phyloP scores from a whole-genome alignment of 2,797 vertebrate species.

The Gymnocypris eckloni region DNA sequence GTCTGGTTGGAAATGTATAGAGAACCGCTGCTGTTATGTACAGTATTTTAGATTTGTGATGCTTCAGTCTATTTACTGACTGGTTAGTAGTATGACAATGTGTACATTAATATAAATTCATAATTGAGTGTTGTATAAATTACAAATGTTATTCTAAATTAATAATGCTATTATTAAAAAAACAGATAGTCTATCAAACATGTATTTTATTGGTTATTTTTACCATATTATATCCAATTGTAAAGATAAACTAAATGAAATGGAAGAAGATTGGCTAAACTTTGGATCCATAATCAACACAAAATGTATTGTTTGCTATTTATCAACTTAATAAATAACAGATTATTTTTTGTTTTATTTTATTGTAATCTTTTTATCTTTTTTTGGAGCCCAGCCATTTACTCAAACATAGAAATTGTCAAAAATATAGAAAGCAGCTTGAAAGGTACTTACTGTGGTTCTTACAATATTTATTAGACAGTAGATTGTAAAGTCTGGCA shows the following conservation, averaged over 20 bases:
- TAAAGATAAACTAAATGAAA: not conserved
- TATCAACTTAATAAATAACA: not conserved
- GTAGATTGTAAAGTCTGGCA: constrained; percentile 18
- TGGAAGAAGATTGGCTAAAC: too few species aligned
- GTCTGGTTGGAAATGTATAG: not conserved
- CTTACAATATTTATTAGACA: constrained; percentile 34
- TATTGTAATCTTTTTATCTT: not conserved
- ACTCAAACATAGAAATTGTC: not conserved
- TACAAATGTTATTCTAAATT: not conserved
- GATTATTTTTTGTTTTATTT: not conserved
- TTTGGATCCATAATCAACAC: not conserved
- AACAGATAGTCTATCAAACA: not conserved
- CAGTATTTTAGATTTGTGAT: not conserved
- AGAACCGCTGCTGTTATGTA: not conserved
- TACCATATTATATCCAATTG: not conserved
- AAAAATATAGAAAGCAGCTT: not conserved
- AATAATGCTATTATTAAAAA: not conserved
- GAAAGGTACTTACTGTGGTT: not conserved
- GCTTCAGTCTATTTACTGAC: not conserved
- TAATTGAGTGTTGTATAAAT: not conserved
- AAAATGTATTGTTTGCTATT: not conserved
- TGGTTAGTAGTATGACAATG: not conserved
- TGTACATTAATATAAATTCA: not conserved
- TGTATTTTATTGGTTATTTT: too few species aligned
- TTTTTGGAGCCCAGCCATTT: not conserved